Conservation (phyloP, 2,797 vertebrate genomes). For the Chloroceryle amazona region DNA sequence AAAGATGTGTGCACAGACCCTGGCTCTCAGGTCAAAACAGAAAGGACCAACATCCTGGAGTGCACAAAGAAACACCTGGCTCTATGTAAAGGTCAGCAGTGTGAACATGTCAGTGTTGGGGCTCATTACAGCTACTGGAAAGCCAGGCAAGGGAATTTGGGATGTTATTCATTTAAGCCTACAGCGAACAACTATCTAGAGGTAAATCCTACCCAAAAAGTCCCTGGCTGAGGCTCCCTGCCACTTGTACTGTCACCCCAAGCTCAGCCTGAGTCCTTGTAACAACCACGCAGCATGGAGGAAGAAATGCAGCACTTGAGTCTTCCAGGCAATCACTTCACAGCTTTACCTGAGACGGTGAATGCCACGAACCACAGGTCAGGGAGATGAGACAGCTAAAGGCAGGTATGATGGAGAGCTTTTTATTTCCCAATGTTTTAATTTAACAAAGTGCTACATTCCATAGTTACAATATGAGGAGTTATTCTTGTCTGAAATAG, state of each 20-base stretch:
- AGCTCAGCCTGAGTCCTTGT: not conserved
- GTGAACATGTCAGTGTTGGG: not conserved
- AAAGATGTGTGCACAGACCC: not conserved
- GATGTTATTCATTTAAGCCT: not conserved
- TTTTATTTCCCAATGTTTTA: conserved; percentile 67
- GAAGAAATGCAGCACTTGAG: not conserved
- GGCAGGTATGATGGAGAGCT: not conserved
- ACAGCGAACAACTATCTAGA: fast-evolving
- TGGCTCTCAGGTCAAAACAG: not conserved
- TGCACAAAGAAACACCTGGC: not conserved
- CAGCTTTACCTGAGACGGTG: not conserved
- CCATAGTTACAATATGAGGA: conserved; percentile 42
- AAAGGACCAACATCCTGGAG: not conserved
- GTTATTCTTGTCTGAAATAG: not conserved
- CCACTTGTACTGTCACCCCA: fast-evolving
- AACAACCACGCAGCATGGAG: fast-evolving
- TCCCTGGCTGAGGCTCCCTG: not conserved
- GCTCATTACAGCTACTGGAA: not conserved
- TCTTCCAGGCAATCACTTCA: not conserved
- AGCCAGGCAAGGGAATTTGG: not conserved
- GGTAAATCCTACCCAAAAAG: not conserved
- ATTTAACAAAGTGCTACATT: conserved; percentile 63
- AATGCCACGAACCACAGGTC: not conserved
- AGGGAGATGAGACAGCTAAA: not conserved
- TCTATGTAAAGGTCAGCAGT: fast-evolving